Evolutionary conservation across 2,797 vertebrate species (phyloP).

Genomic region (Anabacerthia variegaticeps): DNA sequence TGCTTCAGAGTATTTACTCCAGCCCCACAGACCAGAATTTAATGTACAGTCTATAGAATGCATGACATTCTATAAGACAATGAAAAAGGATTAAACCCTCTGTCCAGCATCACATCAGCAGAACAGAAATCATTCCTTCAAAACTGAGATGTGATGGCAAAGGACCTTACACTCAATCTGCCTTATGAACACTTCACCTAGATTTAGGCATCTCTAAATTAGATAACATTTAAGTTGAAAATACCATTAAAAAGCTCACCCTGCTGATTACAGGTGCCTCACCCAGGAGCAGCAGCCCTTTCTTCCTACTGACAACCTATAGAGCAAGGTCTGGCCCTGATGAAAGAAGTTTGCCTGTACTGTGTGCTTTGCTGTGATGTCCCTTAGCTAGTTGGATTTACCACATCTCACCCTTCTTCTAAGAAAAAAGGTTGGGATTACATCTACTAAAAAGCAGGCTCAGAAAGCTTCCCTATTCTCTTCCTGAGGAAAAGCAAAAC

Average conservation of each 20-base stretch:
- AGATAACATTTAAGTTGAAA: neutral
- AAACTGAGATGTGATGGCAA: neutral
- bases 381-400: neutral
- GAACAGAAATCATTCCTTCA: neutral
- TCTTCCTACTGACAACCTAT: neutral
- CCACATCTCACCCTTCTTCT: neutral
- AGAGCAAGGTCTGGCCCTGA: neutral
- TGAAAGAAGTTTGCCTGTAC: neutral
- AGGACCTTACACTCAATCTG: neutral
- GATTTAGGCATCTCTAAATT: neutral
- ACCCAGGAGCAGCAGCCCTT: neutral
- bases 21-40: neutral
- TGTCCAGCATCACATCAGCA: neutral
- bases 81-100: neutral
- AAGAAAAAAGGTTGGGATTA: neutral
- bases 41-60: neutral
- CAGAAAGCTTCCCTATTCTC: neutral
- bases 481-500: neutral
- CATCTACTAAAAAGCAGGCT: neutral
- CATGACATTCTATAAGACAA: neutral
- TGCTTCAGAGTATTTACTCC: neutral
- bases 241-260: neutral
- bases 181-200: neutral
- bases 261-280: neutral
- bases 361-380: neutral